These are phyloP conservation scores for Xanthia togata DNA, from an alignment of 2,888 invertebrate species.

Conservation along the genomic window DNA sequence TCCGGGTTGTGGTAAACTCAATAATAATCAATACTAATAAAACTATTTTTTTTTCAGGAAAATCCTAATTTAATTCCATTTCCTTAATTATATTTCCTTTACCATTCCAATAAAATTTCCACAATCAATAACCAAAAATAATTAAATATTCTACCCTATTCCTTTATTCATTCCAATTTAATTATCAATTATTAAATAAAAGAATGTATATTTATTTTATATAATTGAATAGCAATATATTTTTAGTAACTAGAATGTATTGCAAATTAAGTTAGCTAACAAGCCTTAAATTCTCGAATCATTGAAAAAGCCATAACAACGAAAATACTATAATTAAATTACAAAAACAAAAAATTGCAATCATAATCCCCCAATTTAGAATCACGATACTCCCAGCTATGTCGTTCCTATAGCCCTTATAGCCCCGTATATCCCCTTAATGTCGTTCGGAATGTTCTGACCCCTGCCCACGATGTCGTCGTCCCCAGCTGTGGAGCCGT, in stretches of 20 bases:
- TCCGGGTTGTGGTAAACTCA: not conserved
- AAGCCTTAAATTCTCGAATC: conserved; percentile 19
- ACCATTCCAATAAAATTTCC: conserved; percentile 63
- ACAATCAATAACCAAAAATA: conserved; percentile 19
- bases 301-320: conserved; percentile 13
- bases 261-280: not conserved
- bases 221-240: conserved; percentile 32
- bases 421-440: conserved; percentile 29
- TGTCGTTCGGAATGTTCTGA: conserved; percentile 60
- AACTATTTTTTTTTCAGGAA: conserved; percentile 62
- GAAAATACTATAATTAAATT: not conserved
- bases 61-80: conserved; percentile 30
- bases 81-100: conserved; percentile 75
- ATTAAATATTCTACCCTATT: conserved; percentile 36
- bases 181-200: conserved; percentile 28
- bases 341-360: not conserved
- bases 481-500: conserved; percentile 88
- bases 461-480: conserved; percentile 86
- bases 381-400: not conserved
- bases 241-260: conserved; percentile 23
- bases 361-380: not conserved
- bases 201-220: conserved; percentile 34
- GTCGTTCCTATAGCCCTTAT: conserved; percentile 31
- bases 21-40: not conserved
- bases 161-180: conserved; percentile 62